A percentile compares a stretch with the other conserved stretches of the same genome.
Conservation (phyloP, 2,113 vertebrate species). For the Phoxinus phoxinus region DNA sequence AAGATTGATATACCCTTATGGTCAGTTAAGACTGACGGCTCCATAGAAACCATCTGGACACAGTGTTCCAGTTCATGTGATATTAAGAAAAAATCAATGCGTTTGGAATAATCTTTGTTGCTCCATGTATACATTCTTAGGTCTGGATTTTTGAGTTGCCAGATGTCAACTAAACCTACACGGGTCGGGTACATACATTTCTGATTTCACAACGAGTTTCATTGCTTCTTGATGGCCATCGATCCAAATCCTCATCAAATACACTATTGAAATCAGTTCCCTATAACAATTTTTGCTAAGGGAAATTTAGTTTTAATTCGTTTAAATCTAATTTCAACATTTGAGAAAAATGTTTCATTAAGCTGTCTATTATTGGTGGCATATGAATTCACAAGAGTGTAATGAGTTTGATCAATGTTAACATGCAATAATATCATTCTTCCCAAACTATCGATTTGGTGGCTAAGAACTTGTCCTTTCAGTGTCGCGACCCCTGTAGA, state of each 20-base stretch:
- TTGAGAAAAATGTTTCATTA: not conserved
- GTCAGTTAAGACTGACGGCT: not conserved
- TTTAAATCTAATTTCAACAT: not conserved
- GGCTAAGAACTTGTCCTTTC: not conserved
- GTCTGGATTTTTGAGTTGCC: not conserved
- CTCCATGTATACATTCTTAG: not conserved
- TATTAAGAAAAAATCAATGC: not conserved
- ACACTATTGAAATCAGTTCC: not conserved
- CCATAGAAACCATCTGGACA: not conserved
- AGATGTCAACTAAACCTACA: not conserved
- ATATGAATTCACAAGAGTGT: not conserved
- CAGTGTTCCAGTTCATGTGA: not conserved
- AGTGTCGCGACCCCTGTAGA: not conserved
- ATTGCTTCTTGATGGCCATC: constrained; percentile 1
- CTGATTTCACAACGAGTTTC: not conserved
- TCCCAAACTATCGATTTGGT: not conserved
- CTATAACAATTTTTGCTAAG: not conserved
- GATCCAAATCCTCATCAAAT: not conserved
- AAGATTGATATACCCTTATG: not conserved
- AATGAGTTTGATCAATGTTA: not conserved
- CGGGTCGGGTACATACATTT: not conserved
- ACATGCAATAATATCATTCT: not conserved
- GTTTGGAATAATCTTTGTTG: not conserved
- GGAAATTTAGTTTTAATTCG: not conserved
- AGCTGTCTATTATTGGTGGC: not conserved